Base-by-base conservation (phyloP, 37 sponge, comb jelly and placozoan genomes). In the Diacarnus erythraeanus region DNA sequence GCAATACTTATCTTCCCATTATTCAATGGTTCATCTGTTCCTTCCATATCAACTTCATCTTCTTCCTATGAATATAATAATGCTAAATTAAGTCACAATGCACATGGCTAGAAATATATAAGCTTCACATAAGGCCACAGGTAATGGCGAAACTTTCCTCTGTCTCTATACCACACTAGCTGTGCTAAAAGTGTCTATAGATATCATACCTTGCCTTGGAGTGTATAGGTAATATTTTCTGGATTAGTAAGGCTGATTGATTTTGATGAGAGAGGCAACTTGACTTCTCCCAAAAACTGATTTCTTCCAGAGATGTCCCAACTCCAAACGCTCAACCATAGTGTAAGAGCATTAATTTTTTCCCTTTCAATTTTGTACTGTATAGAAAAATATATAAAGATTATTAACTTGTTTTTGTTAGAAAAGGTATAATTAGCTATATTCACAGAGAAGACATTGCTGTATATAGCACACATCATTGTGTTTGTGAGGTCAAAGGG, bases 261-360 rank as follows among this genome's bases (percentile, higher is more conserved):
- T 3, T 22, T 60, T 17, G 38, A 10, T 4, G 75, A 42, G 56
- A 91, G 87, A 42, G 87, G 79, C 31, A 86, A 66, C 30, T 84
- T 59, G 23, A 91, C 83, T 57, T 91, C 91, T 54, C 91, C 91
- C 69, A 91, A 79, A 54, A 91, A 91, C 57, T 81, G 72, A 71
- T 91, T 86, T 76, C 76, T 76, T 4, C 87, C 87, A 64, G 74
- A 83, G 29, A 67, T 61, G 57, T 91, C 84, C 75, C 76, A 83
- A 71, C 78, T 73, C 91, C 91, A 91, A 41, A 91, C 84, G 72
- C 83, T 86, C 80, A 91, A n/a, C 83, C 83, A 83, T 15, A 91
- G 68, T 21, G 80, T 91, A 15, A 41, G 68, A 20, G 57, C 36
- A 9, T 20, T 21, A 42, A 87, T 12, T 2, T 67, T 71, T 3